Evolutionary conservation across 2,113 vertebrate genomes (phyloP).

Genomic region (Xiphophorus hellerii): DNA sequence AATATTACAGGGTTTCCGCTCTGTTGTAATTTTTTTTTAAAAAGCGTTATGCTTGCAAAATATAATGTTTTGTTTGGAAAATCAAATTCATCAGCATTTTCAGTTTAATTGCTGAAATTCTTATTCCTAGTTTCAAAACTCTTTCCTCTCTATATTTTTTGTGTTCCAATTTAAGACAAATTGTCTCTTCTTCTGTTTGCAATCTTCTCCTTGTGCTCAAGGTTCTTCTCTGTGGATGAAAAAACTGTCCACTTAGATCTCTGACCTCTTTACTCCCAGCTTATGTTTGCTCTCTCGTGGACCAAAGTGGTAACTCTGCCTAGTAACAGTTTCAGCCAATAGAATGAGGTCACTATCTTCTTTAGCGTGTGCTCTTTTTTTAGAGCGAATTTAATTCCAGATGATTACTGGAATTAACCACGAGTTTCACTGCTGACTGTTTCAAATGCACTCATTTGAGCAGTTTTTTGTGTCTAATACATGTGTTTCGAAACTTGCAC

Average conservation of each 20-base stretch:
- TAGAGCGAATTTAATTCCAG: not conserved
- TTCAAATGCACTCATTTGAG: not conserved
- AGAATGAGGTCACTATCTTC: not conserved
- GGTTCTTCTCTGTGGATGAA: not conserved
- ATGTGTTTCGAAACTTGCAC: not conserved
- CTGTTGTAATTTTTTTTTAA: too few species aligned
- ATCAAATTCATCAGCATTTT: too few species aligned
- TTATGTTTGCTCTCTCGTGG: not conserved
- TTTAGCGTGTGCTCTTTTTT: not conserved
- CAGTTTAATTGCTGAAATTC: not conserved
- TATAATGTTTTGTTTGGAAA: too few species aligned
- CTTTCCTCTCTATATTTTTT: not conserved
- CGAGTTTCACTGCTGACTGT: not conserved
- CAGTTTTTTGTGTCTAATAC: too few species aligned
- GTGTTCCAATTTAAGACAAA: not conserved
- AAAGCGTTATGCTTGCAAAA: too few species aligned
- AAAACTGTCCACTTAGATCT: not conserved
- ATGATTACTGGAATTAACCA: not conserved
- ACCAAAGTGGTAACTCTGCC: not conserved
- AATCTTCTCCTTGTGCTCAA: not conserved
- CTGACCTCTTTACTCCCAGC: not conserved
- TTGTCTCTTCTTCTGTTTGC: not conserved
- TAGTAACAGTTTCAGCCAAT: not conserved
- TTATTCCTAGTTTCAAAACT: not conserved
- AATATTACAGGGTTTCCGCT: not conserved